Percentiles rank a stretch among this genome's conserved stretches.
phyloP scores from a whole-genome alignment of 2,113 vertebrate species.

The Catagonus wagneri region DNA sequence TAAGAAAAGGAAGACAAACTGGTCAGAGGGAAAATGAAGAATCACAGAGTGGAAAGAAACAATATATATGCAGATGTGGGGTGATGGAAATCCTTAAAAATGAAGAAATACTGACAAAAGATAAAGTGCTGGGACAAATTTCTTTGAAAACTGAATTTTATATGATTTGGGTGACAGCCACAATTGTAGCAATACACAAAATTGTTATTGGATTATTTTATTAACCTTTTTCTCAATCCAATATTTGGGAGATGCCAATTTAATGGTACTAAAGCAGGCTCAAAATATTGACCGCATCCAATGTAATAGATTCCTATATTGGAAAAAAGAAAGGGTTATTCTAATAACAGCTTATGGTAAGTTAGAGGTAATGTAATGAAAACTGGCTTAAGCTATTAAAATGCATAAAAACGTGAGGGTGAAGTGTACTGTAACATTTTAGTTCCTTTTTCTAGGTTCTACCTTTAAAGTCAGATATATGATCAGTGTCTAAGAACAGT shows the following conservation, averaged over 20 bases:
- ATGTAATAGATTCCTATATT: not conserved
- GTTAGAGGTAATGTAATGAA: not conserved
- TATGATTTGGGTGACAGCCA: not conserved
- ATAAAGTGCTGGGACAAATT: not conserved
- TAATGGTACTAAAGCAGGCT: not conserved
- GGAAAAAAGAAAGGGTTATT: not conserved
- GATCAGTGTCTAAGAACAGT: not conserved
- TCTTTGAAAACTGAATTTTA: not conserved
- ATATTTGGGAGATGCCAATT: not conserved
- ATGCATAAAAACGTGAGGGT: not conserved
- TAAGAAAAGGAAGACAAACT: not conserved
- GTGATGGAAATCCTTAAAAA: not conserved
- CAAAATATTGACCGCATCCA: not conserved
- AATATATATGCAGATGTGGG: not conserved
- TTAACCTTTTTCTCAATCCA: not conserved
- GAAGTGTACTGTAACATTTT: not conserved
- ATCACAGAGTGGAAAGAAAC: slow-evolving; percentile 37
- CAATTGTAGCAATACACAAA: not conserved
- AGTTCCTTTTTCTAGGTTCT: not conserved
- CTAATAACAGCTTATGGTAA: not conserved
- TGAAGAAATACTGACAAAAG: slow-evolving; percentile 14
- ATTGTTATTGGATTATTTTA: not conserved
- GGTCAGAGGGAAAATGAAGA: slow-evolving; percentile 43
- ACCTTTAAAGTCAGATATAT: not conserved
- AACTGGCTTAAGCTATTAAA: not conserved